These are phyloP conservation scores for Penelope pileata DNA, from an alignment of 2,113 vertebrate species.

Conservation along the genomic window DNA sequence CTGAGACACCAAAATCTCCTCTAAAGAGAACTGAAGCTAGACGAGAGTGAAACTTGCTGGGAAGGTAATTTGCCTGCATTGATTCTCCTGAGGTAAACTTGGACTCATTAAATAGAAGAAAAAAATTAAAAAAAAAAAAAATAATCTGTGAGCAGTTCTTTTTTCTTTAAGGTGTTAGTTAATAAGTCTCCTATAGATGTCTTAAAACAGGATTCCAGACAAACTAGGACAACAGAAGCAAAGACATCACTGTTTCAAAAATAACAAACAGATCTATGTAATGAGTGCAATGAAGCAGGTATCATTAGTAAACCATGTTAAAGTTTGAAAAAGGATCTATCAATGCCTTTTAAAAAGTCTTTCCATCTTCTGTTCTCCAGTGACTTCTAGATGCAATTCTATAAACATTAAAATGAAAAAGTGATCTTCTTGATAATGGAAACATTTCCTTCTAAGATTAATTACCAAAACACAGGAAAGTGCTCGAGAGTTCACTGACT, in stretches of 20 bases:
- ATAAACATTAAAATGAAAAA: background rate
- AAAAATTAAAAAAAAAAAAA: background rate
- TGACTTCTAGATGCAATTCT: background rate
- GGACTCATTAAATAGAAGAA: background rate
- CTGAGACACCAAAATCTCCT: background rate
- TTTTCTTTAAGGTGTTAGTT: background rate
- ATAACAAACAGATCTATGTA: background rate
- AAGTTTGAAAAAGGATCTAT: background rate
- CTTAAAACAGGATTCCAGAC: background rate
- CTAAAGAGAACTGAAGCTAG: background rate
- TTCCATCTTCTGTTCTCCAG: background rate
- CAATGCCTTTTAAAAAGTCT: background rate
- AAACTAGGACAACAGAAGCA: background rate
- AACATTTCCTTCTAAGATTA: background rate
- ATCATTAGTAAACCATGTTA: background rate
- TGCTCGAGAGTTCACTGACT: background rate
- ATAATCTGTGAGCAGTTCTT: background rate
- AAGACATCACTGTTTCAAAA: background rate
- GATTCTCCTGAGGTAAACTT: background rate
- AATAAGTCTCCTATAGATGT: background rate
- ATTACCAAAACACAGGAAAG: background rate
- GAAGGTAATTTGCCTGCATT: background rate
- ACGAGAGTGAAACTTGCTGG: background rate
- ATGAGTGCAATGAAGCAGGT: background rate
- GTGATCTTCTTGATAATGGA: background rate